Percentiles rank a stretch among this genome's conserved stretches.
Conservation (phyloP, 2,113 vertebrate genomes). For the Pseudorhombus dupliciocellatus region DNA sequence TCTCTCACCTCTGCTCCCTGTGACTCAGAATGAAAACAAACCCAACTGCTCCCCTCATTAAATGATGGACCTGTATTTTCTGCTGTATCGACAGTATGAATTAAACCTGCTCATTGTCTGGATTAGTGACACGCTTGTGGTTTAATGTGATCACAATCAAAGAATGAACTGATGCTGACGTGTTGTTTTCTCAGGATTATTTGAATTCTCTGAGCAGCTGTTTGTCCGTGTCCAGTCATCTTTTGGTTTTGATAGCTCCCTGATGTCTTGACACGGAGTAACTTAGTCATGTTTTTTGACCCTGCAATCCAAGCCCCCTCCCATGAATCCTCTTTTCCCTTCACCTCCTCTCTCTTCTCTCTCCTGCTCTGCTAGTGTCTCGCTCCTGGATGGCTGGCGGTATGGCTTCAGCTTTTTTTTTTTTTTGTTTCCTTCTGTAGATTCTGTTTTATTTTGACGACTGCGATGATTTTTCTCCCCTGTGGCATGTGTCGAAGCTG, state of each 20-base stretch:
- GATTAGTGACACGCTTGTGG: too few species aligned
- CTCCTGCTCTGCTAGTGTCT: constrained; percentile 92
- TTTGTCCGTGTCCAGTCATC: not conserved
- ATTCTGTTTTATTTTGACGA: constrained; percentile 39
- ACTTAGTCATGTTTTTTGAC: constrained; percentile 34
- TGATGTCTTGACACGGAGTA: not conserved
- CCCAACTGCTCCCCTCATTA: not conserved
- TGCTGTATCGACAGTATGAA: constrained; percentile 29
- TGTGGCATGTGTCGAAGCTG: constrained; percentile 70
- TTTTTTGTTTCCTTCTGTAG: constrained; percentile 33
- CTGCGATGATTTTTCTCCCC: constrained; percentile 43
- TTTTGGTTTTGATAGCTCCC: too few species aligned
- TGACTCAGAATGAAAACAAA: constrained; percentile 14
- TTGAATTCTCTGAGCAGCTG: not conserved
- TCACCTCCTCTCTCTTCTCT: constrained; percentile 83
- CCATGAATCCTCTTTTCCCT: constrained; percentile 58
- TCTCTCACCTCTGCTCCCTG: not conserved
- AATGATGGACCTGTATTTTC: not conserved
- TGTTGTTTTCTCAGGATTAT: not conserved
- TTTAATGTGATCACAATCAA: too few species aligned
- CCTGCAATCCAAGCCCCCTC: constrained; percentile 38
- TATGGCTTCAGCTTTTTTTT: constrained; percentile 92
- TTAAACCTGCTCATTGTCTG: not conserved
- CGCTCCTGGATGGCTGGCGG: constrained; percentile 99
- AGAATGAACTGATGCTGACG: not conserved